A percentile compares a stretch with the other conserved stretches of the same genome.
These are phyloP conservation scores for Xenotilapia leptura DNA, from an alignment of 2,113 vertebrate species.

Conservation along the genomic window DNA sequence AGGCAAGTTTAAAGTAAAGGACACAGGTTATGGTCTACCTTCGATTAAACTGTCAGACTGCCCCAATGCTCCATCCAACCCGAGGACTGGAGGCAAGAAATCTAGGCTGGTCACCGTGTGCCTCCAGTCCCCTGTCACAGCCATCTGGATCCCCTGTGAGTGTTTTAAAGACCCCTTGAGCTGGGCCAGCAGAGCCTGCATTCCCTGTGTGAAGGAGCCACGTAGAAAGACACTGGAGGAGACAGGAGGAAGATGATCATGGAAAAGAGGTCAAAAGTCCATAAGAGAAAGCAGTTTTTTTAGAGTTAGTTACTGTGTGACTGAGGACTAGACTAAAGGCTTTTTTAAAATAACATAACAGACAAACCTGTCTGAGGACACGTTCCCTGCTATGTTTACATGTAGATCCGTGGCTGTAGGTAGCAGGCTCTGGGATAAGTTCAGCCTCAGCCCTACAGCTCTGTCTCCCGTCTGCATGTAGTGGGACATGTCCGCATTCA, in stretches of 20 bases:
- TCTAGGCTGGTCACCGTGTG: constrained; percentile 63
- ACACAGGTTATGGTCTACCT: constrained; percentile 52
- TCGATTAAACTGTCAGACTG: constrained; percentile 52
- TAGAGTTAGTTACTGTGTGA: neutral
- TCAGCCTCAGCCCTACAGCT: constrained; percentile 39
- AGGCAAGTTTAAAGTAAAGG: neutral
- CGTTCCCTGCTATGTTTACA: constrained; percentile 67
- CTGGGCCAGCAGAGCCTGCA: constrained; percentile 39
- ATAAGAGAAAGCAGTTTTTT: neutral
- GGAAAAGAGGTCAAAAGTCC: neutral
- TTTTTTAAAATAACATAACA: neutral
- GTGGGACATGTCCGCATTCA: constrained; percentile 61
- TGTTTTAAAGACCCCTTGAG: constrained; percentile 51
- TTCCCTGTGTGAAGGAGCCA: constrained; percentile 61
- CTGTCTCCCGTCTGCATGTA: constrained; percentile 23
- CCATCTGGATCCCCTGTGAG: constrained; percentile 50
- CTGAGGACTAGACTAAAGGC: neutral
- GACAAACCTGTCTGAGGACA: constrained; percentile 72
- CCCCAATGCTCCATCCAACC: constrained; percentile 64
- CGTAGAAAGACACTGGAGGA: constrained; percentile 64
- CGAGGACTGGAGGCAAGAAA: constrained; percentile 60
- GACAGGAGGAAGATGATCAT: neutral
- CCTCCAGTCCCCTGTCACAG: constrained; percentile 61
- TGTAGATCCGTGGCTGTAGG: constrained; percentile 33
- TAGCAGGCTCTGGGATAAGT: constrained; percentile 70